These are phyloP conservation scores for Sparidentex hasta DNA, from an alignment of 2,797 vertebrate genomes.

Conservation along the genomic window DNA sequence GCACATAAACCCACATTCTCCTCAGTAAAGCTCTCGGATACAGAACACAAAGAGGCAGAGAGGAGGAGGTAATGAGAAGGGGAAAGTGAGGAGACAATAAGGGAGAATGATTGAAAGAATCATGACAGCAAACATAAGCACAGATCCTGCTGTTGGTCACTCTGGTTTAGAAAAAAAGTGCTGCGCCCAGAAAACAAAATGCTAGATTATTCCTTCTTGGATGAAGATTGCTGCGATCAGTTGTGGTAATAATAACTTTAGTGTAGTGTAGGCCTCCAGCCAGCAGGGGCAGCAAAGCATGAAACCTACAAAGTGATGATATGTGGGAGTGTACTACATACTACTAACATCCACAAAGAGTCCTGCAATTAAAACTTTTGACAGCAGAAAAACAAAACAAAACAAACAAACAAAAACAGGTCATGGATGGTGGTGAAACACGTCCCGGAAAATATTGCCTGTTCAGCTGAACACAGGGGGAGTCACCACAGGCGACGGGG, in stretches of 20 bases:
- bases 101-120: constrained; percentile 23
- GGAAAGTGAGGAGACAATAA: constrained; percentile 23
- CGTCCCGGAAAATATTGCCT: too few species aligned
- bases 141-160: constrained; percentile 17
- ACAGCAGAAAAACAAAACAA: too few species aligned
- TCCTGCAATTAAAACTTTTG: too few species aligned
- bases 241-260: constrained; percentile 13
- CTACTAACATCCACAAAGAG: background rate
- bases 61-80: constrained; percentile 20
- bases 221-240: constrained; percentile 40
- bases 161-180: constrained; percentile 31
- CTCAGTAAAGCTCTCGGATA: constrained; percentile 27
- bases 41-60: constrained; percentile 3
- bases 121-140: constrained; percentile 30
- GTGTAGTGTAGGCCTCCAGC: constrained; percentile 2
- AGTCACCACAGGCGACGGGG: too few species aligned
- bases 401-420: too few species aligned
- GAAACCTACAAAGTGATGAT: background rate
- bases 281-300: constrained; percentile 50
- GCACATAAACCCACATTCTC: constrained; percentile 36
- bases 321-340: background rate
- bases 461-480: too few species aligned
- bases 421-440: too few species aligned
- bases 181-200: constrained; percentile 51
- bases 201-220: constrained; percentile 56